Percentiles rank a stretch among this genome's conserved stretches.
phyloP scores from a whole-genome alignment of 1,140 invertebrate species.

The Ctenoplectra terminalis region DNA sequence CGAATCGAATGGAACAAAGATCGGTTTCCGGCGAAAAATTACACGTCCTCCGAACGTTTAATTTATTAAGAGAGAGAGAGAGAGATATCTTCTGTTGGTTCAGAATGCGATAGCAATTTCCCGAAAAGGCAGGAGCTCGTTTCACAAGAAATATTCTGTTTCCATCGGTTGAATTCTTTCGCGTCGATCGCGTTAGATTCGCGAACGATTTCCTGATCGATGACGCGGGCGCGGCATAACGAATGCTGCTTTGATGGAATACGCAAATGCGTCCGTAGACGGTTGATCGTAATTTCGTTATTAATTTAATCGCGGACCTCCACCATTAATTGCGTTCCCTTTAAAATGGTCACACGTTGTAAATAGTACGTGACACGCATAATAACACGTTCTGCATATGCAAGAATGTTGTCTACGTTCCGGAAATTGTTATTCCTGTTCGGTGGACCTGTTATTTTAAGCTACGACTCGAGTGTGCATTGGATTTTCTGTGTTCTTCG shows the following conservation, averaged over 20 bases:
- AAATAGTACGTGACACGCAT: constrained; percentile 3
- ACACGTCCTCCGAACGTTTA: not conserved
- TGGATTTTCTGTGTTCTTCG: too few relatives aligned
- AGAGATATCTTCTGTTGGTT: too few relatives aligned
- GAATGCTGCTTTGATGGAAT: constrained; percentile 8
- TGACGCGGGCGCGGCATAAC: not conserved
- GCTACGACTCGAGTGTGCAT: too few relatives aligned
- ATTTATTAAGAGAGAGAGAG: not conserved
- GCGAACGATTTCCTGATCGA: not conserved
- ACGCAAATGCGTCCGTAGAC: constrained; percentile 7
- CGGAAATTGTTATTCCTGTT: too few relatives aligned
- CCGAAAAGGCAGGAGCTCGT: not conserved
- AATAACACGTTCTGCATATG: not conserved
- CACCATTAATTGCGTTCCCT: not conserved
- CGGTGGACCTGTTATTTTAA: too few relatives aligned
- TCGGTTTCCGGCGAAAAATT: not conserved
- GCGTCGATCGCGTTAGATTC: not conserved
- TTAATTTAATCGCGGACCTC: constrained; percentile 15
- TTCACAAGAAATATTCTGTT: not conserved
- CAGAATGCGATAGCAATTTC: not conserved
- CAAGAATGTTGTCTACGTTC: too few relatives aligned
- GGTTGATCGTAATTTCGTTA: constrained; percentile 35
- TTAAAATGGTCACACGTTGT: not conserved
- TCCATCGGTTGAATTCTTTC: not conserved
- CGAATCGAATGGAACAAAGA: not conserved